Evolutionary conservation across 2,888 invertebrate genomes (phyloP).

Genomic region (Chirona hameri): DNA sequence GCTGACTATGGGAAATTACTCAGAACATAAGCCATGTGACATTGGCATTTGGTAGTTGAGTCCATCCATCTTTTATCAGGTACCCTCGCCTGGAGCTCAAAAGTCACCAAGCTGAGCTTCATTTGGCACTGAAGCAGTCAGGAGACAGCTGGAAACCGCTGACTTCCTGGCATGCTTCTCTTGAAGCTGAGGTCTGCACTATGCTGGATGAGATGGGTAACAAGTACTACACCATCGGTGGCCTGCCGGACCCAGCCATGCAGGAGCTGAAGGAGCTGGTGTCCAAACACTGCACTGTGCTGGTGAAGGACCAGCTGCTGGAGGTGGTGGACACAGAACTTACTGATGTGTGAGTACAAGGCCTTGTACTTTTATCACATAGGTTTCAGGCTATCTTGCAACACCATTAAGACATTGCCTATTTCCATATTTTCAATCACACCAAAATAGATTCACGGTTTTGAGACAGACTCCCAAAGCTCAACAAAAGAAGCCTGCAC

Average conservation of each 20-base stretch:
- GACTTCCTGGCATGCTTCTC: background rate
- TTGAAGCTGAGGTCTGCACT: background rate
- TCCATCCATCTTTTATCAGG: background rate
- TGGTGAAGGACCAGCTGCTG: background rate
- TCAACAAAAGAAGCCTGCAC: too few relatives aligned
- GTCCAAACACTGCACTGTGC: background rate
- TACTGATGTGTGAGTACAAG: background rate
- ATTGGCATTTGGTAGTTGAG: background rate
- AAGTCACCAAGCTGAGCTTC: background rate
- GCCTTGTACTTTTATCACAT: too few relatives aligned
- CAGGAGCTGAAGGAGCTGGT: background rate
- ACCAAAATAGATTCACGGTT: too few relatives aligned
- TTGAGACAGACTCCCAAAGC: too few relatives aligned
- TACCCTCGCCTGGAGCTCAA: background rate
- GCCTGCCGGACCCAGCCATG: conserved; percentile 25
- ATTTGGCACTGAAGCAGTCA: background rate
- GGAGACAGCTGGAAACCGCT: background rate
- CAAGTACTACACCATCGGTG: background rate
- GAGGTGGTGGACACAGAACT: background rate
- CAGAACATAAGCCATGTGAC: too few relatives aligned
- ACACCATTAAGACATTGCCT: too few relatives aligned
- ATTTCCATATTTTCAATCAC: too few relatives aligned
- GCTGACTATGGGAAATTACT: too few relatives aligned
- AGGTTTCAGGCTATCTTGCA: too few relatives aligned
- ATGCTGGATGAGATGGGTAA: background rate